Evolutionary conservation across 2,797 vertebrate species (phyloP), one percentile per base, ranked within the genome.

Genomic region (Amblyopsis hoosieri): DNA sequence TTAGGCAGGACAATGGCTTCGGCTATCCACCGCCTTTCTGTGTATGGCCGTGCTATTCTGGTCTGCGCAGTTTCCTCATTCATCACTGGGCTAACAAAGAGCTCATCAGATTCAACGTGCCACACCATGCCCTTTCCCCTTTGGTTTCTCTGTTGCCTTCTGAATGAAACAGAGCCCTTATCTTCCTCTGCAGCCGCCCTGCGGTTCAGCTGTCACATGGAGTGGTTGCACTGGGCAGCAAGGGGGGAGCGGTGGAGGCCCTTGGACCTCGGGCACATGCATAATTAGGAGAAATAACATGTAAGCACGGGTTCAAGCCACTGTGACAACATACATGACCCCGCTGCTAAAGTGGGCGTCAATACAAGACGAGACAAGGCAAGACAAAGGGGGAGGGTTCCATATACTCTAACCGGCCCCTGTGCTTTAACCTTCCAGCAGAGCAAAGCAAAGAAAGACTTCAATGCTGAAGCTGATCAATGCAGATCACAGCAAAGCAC

Each of bases 161-260:
- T 64, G 70, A 76, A 63, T 14, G 73, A 53, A 83, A 65, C 69
- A 71, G 11, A 2, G 8, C 71, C 84, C 83, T 90, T 90, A 90
- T 89, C 89, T 90, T 72, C 45, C 78, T 72, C 70, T 72, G 76
- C 86, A 90, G 86, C 85, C 76, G 81, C 79, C 78, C 71, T 13
- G 60, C 75, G 77, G 79, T 78, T 65, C 65, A 29, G 85, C 78
- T 84, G 84, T 88, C 84, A 85, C 48, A 67, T 66, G 72, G 13
- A 37, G 72, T 78, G 71, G 59, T 42, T 37, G 78, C 55, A 37
- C 50, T 8, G 62, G 79, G 77, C 69, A 83, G 86, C 71, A 66
- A 64, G 76, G 69, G 66, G 74, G 66, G 62, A 48, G 15, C 37
- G 15, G 23, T 6, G 29, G 23, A 12, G 42, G 62, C 63, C 65